Conservation (phyloP, 2,888 invertebrate species). For the Caenorhabditis wallacei region DNA sequence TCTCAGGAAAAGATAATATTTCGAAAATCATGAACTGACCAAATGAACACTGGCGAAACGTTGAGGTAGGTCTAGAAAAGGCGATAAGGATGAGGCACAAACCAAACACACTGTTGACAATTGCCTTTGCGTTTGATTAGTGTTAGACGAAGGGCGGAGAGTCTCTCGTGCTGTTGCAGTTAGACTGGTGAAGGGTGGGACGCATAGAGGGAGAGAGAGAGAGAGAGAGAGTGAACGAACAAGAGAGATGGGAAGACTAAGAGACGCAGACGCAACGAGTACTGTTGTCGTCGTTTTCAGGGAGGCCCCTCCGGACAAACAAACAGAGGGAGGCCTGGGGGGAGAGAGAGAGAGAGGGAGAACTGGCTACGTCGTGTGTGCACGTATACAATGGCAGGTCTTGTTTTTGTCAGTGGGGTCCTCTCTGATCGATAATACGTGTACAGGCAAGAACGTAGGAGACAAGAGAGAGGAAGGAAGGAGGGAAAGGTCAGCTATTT, state of each 20-base stretch:
- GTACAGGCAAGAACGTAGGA: not conserved
- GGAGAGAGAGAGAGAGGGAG: constrained; percentile 31
- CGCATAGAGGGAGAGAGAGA: not conserved
- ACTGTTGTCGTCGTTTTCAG: constrained; percentile 41
- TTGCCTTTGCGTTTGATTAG: constrained; percentile 26
- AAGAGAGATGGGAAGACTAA: not conserved
- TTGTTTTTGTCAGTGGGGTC: not conserved
- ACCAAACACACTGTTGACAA: not conserved
- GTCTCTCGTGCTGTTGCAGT: constrained; percentile 23
- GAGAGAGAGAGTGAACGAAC: not conserved
- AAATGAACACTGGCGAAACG: too few relatives aligned
- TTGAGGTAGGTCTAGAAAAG: too few relatives aligned
- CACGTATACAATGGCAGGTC: constrained; percentile 31
- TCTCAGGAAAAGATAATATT: too few relatives aligned
- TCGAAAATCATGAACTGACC: too few relatives aligned
- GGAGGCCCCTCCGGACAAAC: constrained; percentile 38
- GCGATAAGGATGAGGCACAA: too few relatives aligned
- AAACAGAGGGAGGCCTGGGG: constrained; percentile 6
- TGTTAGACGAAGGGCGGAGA: constrained; percentile 23
- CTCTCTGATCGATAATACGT: constrained; percentile 4
- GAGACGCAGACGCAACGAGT: constrained; percentile 45
- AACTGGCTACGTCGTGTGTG: constrained; percentile 16
- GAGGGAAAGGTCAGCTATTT: not conserved
- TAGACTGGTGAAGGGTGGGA: not conserved
- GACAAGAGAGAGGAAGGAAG: not conserved